Evolutionary conservation across 2,797 vertebrate genomes (phyloP), one percentile per base, ranked within the genome.

Genomic region (Hoplostethus atlanticus): DNA sequence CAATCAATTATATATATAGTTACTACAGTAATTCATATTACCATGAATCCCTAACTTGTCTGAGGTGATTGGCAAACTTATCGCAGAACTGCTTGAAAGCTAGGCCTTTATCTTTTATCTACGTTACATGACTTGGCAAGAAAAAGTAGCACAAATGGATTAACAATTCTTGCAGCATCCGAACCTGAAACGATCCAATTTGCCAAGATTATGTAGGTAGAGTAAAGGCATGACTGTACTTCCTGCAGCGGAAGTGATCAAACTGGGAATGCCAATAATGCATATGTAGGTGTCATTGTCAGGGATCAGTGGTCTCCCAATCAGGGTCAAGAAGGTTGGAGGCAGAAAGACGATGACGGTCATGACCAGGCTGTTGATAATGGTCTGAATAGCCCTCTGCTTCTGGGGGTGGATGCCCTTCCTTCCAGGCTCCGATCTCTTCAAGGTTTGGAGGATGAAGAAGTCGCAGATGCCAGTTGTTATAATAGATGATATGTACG

Each of bases 321-420:
- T 1, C 48, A 2, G 0, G 28, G 66, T 7, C 30, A 87, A 1
- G 68, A 94, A 0, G 1, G 83, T 6, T 16, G 90, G 87, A 50
- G 91, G 91, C 8, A 94, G 40, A 47, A 92, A 94, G 5, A 71
- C 78, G 7, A 90, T 8, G 28, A 75, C 16, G 0, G 73, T 56
- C 34, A 89, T 38, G 40, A 85, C 64, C 56, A 94, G 71, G 71
- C 91, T 94, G 81, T 76, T 84, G 53, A 71, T 28, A 38, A 94
- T 54, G 5, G 68, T 91, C 6, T 88, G 84, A 70, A 92, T 72
- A 10, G 92, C 93, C 65, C 71, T 87, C 71, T 87, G 78, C 79
- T 94, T 94, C 77, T 93, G 89, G 0, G 87, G 89, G 62, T 94
- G 90, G 16, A 93, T 72, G n/a, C 11, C 83, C 28, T 76, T 85